Evolutionary conservation across 2,888 invertebrate species (phyloP), one percentile per base, ranked within the genome.

Genomic region (Apantesis nais): DNA sequence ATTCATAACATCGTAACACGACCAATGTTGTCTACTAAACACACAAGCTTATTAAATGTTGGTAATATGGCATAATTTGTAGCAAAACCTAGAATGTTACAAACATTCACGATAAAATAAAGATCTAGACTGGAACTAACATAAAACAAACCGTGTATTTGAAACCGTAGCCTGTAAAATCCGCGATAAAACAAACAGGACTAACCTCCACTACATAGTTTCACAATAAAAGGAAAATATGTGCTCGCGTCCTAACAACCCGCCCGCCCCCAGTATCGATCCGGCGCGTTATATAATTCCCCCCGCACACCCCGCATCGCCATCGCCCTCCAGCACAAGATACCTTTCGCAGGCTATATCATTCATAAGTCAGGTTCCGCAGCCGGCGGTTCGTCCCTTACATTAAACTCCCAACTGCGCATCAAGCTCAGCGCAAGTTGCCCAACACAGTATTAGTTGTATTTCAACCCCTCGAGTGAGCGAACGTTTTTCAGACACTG

Each of bases 251-350:
- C 85, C 86, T 87, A 86, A 84, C 84, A 76, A 75, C 81, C 83
- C 84, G 84, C 83, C 86, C 87, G 86, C 86, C 86, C 88, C 82
- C 78, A 69, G 82, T 93, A 94, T 94, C 92, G 94, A 93, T 93
- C 93, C 77, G 80, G 60, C 78, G 67, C 81, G 89, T 94, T 94
- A 93, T 90, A 86, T 93, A 94, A 94, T 88, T 87, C 88, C 85
- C 62, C 81, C 80, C 78, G 80, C 80, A 70, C 81, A 82, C 85
- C 81, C 83, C 73, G 70, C 79, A 80, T 85, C 82, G 80, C 73
- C 71, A 68, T 73, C 77, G 74, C 77, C 71, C 84, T 82, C 81
- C 71, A 77, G 72, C 77, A 79, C 77, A 74, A 75, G 83, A 83
- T 84, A 85, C 86, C 87, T 86, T 88, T 82, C 85, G 74, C 84